A percentile compares a stretch with the other conserved stretches of the same genome.
phyloP scores from a whole-genome alignment of 92 coral and sea anemone species.

The Parazoanthus swiftii region DNA sequence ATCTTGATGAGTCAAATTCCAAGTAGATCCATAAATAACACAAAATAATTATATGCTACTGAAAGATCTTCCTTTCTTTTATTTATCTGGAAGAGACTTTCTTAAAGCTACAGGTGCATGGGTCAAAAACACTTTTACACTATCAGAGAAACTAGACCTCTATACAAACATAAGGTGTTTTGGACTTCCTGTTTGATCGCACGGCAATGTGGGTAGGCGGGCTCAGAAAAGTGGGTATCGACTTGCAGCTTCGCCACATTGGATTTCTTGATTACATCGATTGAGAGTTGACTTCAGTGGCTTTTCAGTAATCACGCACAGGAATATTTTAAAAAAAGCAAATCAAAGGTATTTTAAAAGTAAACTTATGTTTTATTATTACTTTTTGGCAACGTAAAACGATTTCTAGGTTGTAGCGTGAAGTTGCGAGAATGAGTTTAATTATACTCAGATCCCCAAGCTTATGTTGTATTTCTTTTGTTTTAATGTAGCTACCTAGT shows the following conservation, averaged over 20 bases:
- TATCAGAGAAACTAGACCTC: slow-evolving; percentile 7
- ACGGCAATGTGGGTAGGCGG: slow-evolving; percentile 45
- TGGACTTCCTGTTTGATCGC: slow-evolving; percentile 52
- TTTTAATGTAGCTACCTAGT: slow-evolving; percentile 53
- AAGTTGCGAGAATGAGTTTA: no score
- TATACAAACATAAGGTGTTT: slow-evolving; percentile 38
- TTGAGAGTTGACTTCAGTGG: no score
- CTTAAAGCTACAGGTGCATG: slow-evolving; percentile 10
- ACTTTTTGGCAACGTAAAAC: no score
- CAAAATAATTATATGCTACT: slow-evolving; percentile 14
- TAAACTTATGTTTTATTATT: no score
- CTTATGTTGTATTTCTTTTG: slow-evolving; percentile 35
- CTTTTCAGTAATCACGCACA: no score
- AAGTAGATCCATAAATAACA: slow-evolving; percentile 2
- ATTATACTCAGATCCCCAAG: no score
- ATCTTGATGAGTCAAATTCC: background rate
- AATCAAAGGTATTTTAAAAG: no score
- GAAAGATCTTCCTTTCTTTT: slow-evolving; percentile 18
- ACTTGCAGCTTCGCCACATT: background rate
- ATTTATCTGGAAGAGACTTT: slow-evolving; percentile 4
- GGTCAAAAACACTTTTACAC: slow-evolving; percentile 6
- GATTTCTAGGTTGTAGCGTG: no score
- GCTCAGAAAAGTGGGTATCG: slow-evolving; percentile 53
- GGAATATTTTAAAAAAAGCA: no score
- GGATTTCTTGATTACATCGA: no score